These are phyloP conservation scores for Chouioia cunea DNA, from an alignment of 2,888 invertebrate species.

Conservation along the genomic window DNA sequence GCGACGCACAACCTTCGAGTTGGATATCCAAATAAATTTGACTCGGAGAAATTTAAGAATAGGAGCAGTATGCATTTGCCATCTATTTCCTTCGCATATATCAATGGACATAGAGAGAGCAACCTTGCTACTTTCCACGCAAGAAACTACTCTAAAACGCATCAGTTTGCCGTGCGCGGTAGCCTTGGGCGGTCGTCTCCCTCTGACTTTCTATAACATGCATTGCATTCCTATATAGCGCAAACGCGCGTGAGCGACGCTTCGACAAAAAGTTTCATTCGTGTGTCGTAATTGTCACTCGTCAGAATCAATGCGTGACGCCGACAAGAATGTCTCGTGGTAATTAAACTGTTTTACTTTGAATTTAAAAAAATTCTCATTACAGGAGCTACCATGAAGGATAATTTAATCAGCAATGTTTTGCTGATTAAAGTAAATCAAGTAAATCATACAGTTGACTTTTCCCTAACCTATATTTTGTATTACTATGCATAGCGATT, in stretches of 20 bases:
- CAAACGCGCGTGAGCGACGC: background rate
- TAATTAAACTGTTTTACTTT: too few species aligned
- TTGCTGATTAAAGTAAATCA: too few species aligned
- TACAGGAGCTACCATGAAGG: too few species aligned
- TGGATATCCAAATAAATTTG: conserved; percentile 55
- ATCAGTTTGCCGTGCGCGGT: conserved; percentile 10
- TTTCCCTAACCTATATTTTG: too few species aligned
- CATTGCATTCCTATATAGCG: background rate
- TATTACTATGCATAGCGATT: too few species aligned
- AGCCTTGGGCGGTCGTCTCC: background rate
- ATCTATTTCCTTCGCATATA: conserved; percentile 46
- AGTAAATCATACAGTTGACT: too few species aligned
- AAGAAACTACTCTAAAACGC: conserved; percentile 41
- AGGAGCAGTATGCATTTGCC: too few species aligned
- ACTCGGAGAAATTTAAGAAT: conserved; percentile 47
- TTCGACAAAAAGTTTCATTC: conserved; percentile 7
- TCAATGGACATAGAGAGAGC: conserved; percentile 55
- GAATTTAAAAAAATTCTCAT: too few species aligned
- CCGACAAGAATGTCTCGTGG: too few species aligned
- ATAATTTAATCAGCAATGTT: too few species aligned
- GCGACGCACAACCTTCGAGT: conserved; percentile 17
- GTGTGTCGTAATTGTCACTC: conserved; percentile 28
- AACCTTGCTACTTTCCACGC: conserved; percentile 44
- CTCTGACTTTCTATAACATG: background rate
- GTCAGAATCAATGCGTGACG: background rate